Evolutionary conservation across 2,797 vertebrate species (phyloP), one percentile per base, ranked within the genome.

Genomic region (Melanotaenia pygmaea): DNA sequence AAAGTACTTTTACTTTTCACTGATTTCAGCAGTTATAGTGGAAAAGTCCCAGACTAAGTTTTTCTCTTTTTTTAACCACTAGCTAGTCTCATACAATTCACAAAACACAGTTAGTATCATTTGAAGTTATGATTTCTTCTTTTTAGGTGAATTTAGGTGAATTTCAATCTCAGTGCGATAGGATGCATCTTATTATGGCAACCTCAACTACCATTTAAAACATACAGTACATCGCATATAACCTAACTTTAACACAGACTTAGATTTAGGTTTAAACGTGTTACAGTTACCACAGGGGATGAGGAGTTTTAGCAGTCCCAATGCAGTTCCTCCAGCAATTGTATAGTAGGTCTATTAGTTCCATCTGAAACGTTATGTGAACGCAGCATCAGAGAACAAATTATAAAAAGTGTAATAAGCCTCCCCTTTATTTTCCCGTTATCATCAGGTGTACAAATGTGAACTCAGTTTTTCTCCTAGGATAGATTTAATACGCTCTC

Each of bases 381-480:
- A 62, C 32, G 28, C 56, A 66, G 37, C 73, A 64, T 74, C 64
- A 16, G 66, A 86, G 70, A 79, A 40, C 79, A 79, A 84, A 88
- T 83, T 77, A 75, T 59, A 30, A 77, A 5, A 74, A 72, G 67
- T 38, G 18, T 66, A 70, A 72, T 81, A 86, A 85, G 83, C 86
- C 47, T 5, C 24, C 14, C 59, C 72, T 87, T 82, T 80, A 84
- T 88, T 85, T 68, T 74, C 80, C 78, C 7, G 64, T 74, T 79
- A 74, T 82, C 79, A 74, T 74, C 83, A 79, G 74, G 77, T 84
- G 66, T 73, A 71, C 65, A 85, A 83, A 84, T 69, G 59, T 59
- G 59, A 86, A 82, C 69, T 65, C 0, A 0, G n/a, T 75, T 85
- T 77, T 70, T 65, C 79, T 82, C 81, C 54, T 2, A 60, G 76